A percentile compares a stretch with the other conserved stretches of the same genome.
Evolutionary conservation across 2,888 invertebrate genomes (phyloP).

Genomic region (Drosophila prostipennis): DNA sequence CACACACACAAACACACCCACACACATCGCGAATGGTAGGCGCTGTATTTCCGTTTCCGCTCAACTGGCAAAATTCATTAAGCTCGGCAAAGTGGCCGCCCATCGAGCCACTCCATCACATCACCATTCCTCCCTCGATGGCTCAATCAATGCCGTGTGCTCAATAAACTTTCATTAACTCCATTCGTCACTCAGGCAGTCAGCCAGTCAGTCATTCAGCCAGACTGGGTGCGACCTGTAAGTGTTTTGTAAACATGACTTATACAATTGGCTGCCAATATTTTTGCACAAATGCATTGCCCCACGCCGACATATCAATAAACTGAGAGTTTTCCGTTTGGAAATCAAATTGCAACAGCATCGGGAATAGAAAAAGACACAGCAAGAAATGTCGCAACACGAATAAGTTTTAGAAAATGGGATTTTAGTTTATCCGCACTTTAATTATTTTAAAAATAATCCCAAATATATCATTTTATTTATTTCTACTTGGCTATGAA

Average conservation of each 20-base stretch:
- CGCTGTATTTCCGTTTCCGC: constrained; percentile 75
- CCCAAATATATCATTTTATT: no score
- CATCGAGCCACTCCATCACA: constrained; percentile 26
- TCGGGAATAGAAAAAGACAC: constrained; percentile 3
- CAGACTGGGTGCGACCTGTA: constrained; percentile 49
- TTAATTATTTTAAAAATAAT: no score
- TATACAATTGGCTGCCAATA: constrained; percentile 63
- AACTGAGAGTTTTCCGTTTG: constrained; percentile 6
- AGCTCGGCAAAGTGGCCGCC: constrained; percentile 56
- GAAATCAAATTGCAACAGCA: constrained; percentile 11
- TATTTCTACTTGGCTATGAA: no score
- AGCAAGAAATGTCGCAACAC: neutral
- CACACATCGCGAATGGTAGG: constrained; percentile 49
- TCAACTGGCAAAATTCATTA: constrained; percentile 79
- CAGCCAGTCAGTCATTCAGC: constrained; percentile 27
- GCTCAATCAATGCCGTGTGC: constrained; percentile 52
- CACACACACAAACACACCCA: no score
- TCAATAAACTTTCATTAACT: constrained; percentile 75
- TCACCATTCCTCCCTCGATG: constrained; percentile 40
- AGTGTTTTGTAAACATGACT: constrained; percentile 76
- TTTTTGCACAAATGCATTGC: constrained; percentile 39
- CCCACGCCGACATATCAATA: constrained; percentile 31
- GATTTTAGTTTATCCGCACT: no score
- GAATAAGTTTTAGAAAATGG: neutral
- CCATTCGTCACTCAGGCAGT: constrained; percentile 53